Conservation (phyloP, 2,113 vertebrate species). For the Ophthalmolycus amberensis region DNA sequence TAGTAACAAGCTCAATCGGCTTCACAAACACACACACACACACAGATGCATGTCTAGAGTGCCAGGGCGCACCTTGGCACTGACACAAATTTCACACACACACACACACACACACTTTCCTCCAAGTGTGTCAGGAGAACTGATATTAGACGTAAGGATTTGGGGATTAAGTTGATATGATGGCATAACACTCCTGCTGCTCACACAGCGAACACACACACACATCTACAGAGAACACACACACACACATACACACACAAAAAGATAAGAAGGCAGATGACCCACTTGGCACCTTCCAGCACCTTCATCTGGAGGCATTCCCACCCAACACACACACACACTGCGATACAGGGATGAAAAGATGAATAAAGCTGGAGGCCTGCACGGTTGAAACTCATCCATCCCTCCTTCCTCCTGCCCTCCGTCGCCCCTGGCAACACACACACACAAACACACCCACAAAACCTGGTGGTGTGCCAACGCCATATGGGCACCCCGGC, state of each 20-base stretch:
- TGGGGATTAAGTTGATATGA: conserved; percentile 53
- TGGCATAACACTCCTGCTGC: conserved; percentile 32
- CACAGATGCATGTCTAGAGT: conserved; percentile 21
- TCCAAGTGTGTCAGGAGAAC: conserved; percentile 31
- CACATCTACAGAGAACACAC: conserved; percentile 2
- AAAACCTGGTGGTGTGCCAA: conserved; percentile 58
- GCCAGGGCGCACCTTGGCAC: conserved; percentile 33
- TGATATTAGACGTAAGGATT: conserved; percentile 47
- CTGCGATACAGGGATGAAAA: conserved; percentile 40
- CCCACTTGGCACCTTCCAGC: conserved; percentile 66
- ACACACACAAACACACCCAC: conserved; percentile 54
- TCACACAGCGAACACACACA: conserved; percentile 20
- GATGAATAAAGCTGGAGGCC: conserved; percentile 60
- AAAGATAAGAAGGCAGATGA: conserved; percentile 60
- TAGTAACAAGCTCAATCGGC: conserved; percentile 37
- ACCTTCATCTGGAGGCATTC: conserved; percentile 56
- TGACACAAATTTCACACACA: conserved; percentile 13
- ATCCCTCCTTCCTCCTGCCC: conserved; percentile 58
- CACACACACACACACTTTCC: conserved; percentile 13
- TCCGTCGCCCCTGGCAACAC: conserved; percentile 52
- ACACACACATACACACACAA: conserved; percentile 24
- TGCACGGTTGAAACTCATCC: conserved; percentile 45
- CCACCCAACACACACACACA: conserved; percentile 32
- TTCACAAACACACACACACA: background rate
- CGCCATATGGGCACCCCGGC: conserved; percentile 63